Base-by-base conservation (phyloP, 2,888 invertebrate species). In the Dynastes tityus region DNA sequence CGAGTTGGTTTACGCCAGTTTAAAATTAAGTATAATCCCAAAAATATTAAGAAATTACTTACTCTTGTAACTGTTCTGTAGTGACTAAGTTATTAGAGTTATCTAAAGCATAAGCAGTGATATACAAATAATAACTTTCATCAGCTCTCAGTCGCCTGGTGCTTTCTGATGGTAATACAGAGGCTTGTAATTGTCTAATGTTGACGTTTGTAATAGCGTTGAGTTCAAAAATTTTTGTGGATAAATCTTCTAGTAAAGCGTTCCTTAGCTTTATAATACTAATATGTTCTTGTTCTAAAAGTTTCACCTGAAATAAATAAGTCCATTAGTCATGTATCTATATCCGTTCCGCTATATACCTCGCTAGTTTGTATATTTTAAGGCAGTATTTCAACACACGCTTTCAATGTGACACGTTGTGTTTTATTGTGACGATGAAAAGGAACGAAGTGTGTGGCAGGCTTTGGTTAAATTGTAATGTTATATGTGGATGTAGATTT, bases 231-330 rank as follows among this genome's bases (percentile, higher is more conserved):
- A 91, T 80, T 78, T 90, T 85, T 68, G 79, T 76, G 37, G 80
- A 80, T 84, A 90, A 88, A 78, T 90, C 87, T 81, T 90, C 89
- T 80, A 90, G 82, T 82, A 90, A 89, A 71, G 88, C 87, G 81
- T 89, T 84, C 83, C 84, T 84, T 29, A 91, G 82, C 22, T 89
- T 89, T 16, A 91, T 80, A 5, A 91, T 89, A 1, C 88, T 88
- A 79, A 91, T 89, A 80, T 90, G 87, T 77, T 86, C 85, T 55
- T 85, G 82, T 68, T 89, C 85, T 80, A 91, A 83, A 49, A 90
- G 83, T 85, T 89, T 89, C 40, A 91, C 89, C 91, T 91, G 85
- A 77, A 89, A 89, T 83, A 22, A 16, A 22, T 3, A 55, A 8
- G 45, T 45, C 2, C 11, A 45, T 45, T 45, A 11, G 2, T 45